Percentiles rank a stretch among this genome's conserved stretches.
These are phyloP conservation scores for Diabrotica balteata DNA, from an alignment of 2,888 invertebrate genomes.

Conservation along the genomic window DNA sequence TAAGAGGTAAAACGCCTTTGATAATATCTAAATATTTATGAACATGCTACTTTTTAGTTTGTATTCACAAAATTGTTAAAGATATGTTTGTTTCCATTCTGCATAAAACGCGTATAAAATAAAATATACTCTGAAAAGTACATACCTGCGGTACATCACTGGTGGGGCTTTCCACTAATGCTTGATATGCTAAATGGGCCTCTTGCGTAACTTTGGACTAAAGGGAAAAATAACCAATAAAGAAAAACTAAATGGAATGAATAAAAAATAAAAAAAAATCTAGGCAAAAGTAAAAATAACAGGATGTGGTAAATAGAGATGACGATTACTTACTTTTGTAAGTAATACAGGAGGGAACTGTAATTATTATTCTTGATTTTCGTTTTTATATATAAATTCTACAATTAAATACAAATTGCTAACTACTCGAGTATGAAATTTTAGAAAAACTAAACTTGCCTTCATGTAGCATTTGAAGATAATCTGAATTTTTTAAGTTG, in stretches of 20 bases:
- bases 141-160: constrained; percentile 55
- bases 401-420: constrained; percentile 6
- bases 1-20: too few relatives aligned
- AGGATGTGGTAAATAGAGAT: constrained; percentile 6
- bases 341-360: constrained; percentile 17
- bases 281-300: constrained; percentile 24
- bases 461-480: too few relatives aligned
- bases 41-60: too few relatives aligned
- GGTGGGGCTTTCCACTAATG: constrained; percentile 77
- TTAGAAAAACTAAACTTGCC: not conserved
- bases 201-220: constrained; percentile 87
- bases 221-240: constrained; percentile 54
- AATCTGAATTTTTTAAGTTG: too few relatives aligned
- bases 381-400: constrained; percentile 13
- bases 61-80: too few relatives aligned
- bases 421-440: not conserved
- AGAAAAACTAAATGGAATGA: constrained; percentile 49
- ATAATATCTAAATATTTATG: too few relatives aligned
- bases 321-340: constrained; percentile 4
- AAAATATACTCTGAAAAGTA: not conserved
- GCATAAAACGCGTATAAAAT: too few relatives aligned
- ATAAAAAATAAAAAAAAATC: constrained; percentile 31
- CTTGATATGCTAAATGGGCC: constrained; percentile 91
- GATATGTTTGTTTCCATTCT: too few relatives aligned
- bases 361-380: constrained; percentile 16